Evolutionary conservation across 2,888 invertebrate genomes (phyloP).

Genomic region (Leptogaster cylindrica): DNA sequence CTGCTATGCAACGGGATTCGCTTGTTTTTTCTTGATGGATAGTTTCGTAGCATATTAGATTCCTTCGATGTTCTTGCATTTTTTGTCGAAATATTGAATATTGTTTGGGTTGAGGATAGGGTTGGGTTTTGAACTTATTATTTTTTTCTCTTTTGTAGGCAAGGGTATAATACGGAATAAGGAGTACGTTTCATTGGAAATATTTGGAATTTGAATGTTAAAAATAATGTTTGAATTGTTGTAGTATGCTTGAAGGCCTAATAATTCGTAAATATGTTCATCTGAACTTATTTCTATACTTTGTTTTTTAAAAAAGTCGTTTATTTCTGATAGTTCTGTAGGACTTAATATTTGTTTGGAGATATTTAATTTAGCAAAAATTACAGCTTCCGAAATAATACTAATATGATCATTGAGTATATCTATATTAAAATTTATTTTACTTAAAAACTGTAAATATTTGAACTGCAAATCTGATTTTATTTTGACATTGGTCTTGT

Average conservation of each 20-base stretch:
- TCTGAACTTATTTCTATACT: too few relatives aligned
- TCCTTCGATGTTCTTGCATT: constrained; percentile 34
- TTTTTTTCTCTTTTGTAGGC: constrained; percentile 43
- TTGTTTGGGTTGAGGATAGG: constrained; percentile 21
- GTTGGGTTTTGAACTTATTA: constrained; percentile 39
- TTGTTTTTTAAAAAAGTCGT: too few relatives aligned
- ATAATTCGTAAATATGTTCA: too few relatives aligned
- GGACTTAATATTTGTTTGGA: constrained; percentile 43
- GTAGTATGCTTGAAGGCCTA: too few relatives aligned
- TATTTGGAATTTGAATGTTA: constrained; percentile 44
- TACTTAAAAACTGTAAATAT: not conserved
- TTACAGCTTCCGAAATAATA: constrained; percentile 45
- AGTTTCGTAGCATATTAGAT: constrained; percentile 38
- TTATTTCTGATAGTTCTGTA: constrained; percentile 42
- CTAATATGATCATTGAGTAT: constrained; percentile 37
- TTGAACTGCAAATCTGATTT: too few relatives aligned
- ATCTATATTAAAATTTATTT: constrained; percentile 40
- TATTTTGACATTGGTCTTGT: too few relatives aligned
- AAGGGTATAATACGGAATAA: constrained; percentile 43
- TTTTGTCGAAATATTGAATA: constrained; percentile 30
- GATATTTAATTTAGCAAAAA: constrained; percentile 44
- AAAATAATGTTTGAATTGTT: constrained; percentile 46
- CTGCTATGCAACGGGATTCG: constrained; percentile 40
- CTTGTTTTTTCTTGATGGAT: constrained; percentile 13
- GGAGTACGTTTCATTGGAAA: constrained; percentile 30